Base-by-base conservation (phyloP, 1,140 invertebrate species). In the Pseudoatta argentina region DNA sequence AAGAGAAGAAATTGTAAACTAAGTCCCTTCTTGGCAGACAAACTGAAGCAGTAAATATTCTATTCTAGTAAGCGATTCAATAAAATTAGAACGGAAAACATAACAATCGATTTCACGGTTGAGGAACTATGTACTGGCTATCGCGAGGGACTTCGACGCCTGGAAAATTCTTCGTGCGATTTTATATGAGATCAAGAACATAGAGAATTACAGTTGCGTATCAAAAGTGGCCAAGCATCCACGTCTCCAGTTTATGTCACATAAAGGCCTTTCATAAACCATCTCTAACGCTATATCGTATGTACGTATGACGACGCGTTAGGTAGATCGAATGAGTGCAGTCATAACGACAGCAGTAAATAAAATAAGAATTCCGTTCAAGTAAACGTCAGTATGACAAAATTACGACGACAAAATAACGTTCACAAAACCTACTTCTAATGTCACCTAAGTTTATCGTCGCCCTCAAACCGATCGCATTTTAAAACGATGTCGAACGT, bases 131-230 rank as follows among this genome's bases (percentile, higher is more conserved):
- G 24, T 16, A 4, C n/a, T 30, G 2, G 34, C 10, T 24, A 18
- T 44, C 14, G 18, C 64, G 61, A 88, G 86, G 87, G 89, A 90
- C 67, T 90, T 90, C 89, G 88, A 88, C 69, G 89, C 87, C 72
- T 85, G 88, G 18, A 57, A 87, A 55, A 89, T 51, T 90, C 75
- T 63, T 69, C 48, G 21, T 34, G 71, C 51, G 64, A 87, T 87
- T 89, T 90, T 87, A 67, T 53, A 66, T n/a, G 51, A 64, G 61
- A 39, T 18, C 3, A 73, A 82, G 24, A 72, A 61, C 21, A 82
- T 61, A 18, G 39, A 57, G 39, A 39, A 51, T 34, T 59, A 30
- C 18, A 82, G 55, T 73, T 72, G 14, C 69, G 24, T 61, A 30
- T 48, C 55, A 48, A 73, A 51, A 82, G 7, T 55, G 14, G 12